These are phyloP conservation scores for Orthosia cruda DNA, from an alignment of 2,888 invertebrate genomes.

Conservation along the genomic window DNA sequence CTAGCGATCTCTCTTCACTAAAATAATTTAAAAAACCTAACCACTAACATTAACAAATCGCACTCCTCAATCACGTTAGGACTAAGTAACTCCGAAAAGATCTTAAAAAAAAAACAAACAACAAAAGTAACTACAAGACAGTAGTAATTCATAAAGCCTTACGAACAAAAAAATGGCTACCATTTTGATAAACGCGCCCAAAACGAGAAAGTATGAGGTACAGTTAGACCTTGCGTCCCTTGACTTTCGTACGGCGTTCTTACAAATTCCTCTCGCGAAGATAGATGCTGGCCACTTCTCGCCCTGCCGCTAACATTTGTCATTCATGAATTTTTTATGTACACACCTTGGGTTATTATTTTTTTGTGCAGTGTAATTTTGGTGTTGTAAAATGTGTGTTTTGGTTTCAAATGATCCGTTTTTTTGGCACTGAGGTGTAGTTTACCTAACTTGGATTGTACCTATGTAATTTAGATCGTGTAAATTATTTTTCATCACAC, in stretches of 20 bases:
- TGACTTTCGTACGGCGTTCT: constrained; percentile 79
- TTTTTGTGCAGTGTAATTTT: constrained; percentile 54
- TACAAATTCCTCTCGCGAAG: constrained; percentile 77
- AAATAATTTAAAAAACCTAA: no score
- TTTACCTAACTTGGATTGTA: not conserved
- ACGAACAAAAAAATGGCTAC: constrained; percentile 56
- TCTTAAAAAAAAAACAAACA: constrained; percentile 19
- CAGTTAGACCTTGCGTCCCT: constrained; percentile 68
- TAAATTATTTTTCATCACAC: no score
- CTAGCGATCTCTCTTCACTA: no score
- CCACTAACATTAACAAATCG: no score
- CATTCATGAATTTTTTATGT: constrained; percentile 84
- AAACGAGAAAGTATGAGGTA: constrained; percentile 75
- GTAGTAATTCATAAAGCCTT: constrained; percentile 54
- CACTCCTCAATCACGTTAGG: no score
- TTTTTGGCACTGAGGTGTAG: constrained; percentile 4
- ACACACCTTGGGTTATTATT: constrained; percentile 69
- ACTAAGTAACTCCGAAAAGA: not conserved
- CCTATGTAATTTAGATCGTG: no score
- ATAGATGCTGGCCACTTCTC: constrained; percentile 83
- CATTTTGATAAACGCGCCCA: constrained; percentile 69
- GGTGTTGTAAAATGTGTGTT: constrained; percentile 28
- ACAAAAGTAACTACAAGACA: constrained; percentile 29
- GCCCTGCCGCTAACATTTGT: constrained; percentile 77
- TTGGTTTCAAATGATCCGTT: not conserved